Evolutionary conservation across 1,140 invertebrate species (phyloP), one percentile per base, ranked within the genome.

Genomic region (Drosophila virilis): DNA sequence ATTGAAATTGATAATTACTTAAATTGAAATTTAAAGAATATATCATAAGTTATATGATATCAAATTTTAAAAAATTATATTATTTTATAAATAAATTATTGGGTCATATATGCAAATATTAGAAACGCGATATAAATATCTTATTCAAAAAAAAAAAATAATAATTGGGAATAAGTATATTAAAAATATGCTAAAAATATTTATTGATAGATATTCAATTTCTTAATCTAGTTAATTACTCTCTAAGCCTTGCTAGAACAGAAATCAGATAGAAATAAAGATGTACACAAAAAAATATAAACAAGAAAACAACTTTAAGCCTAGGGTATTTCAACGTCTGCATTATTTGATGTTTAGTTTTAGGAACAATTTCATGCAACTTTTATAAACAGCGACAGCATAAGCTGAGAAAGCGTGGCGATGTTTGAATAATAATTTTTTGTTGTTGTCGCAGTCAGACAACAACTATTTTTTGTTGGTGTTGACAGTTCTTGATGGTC

Each of bases 401-500:
- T 70, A 38, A 57, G 48, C 43, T 57, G 69, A 73, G 57, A 85
- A 79, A 88, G 83, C 83, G 83, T 88, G 83, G 83, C 83, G 72
- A 88, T 70, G 78, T 84, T 80, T 84, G 57, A 84, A 72, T 70
- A 89, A 74, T 71, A 82, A 73, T 77, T 80, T 76, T 51, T 66
- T 67, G 42, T 64, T 22, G 37, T 50, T 62, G 50, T 62, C 38
- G 33, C 22, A 28, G 22, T 28, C 22, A 28, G 22, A 28, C 3
- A 28, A 28, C 5, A 28, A 28, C 22, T 71, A 51, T 55, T 72
- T 79, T 71, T 72, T 84, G 62, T 69, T 72, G 66, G 66, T 80
- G 70, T 58, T 70, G 71, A 74, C 71, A 74, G 71, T 35, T 74
- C 72, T 82, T 75, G 82, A 86, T 88, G 82, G 82, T 88, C 82